Base-by-base conservation (phyloP, 2,113 vertebrate species). In the Amphilophus citrinellus region DNA sequence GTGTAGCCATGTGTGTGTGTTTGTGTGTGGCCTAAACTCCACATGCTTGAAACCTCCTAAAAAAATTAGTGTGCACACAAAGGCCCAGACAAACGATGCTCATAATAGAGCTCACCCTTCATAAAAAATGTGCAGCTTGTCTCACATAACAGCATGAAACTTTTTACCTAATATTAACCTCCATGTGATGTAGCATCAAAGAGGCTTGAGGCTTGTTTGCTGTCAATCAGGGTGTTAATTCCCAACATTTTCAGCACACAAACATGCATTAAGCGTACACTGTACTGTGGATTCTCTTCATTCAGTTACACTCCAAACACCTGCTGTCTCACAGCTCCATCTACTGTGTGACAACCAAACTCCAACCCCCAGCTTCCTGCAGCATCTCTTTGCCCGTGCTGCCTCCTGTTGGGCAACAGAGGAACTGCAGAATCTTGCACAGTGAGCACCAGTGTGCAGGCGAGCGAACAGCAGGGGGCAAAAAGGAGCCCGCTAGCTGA, bases 391-490 rank as follows among this genome's bases (percentile, higher is more conserved):
- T 17, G 68, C 58, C 53, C 3, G 0, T 0, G 44, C 63, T 91
- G 86, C 93, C 88, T 11, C 91, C 89, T 78, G 88, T 60, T 50
- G 89, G 84, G 6, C 27, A 7, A 1, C 0, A 3, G 6, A 18
- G 30, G 57, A 56, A 66, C 81, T 78, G 75, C 85, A 87, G 5
- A 3, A 0, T 4, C 8, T 2, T 5, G 37, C 27, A 8, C 2
- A 0, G 6, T 0, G 1, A 4, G 7, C 5, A 0, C 30, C 13
- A 17, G 13, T 2, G 73, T 62, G 10, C 7, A 20, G 2, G 1
- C 3, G 11, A 8, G 9, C 61, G 14, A 59, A 86, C 92, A 86
- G 57, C 89, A 94, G 94, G 88, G 27, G 93, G 90, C 87, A 65
- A 18, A 86, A 87, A 71, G 53, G 84, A 94, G 90, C 87, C 13